phyloP scores from a whole-genome alignment of 2,888 invertebrate species.

The Xylocampa areola region DNA sequence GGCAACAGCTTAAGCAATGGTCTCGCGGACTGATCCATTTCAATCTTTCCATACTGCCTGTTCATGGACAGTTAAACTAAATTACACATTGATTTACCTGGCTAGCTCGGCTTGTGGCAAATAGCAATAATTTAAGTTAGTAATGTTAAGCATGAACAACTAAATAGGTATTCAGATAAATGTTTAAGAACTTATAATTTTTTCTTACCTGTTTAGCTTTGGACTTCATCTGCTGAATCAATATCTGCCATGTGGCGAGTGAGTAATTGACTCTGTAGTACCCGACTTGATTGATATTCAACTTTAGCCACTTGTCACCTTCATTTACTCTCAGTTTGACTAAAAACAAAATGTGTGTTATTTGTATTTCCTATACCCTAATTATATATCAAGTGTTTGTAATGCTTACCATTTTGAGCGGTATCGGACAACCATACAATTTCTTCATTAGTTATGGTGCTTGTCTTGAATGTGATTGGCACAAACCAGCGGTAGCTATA shows the following conservation, averaged over 20 bases:
- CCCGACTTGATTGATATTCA: slow-evolving; percentile 95
- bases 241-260: slow-evolving; percentile 90
- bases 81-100: too few relatives aligned
- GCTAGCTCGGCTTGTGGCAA: too few relatives aligned
- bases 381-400: neutral
- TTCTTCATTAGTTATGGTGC: slow-evolving; percentile 75
- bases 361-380: too few relatives aligned
- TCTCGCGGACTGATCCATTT: too few relatives aligned
- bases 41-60: too few relatives aligned
- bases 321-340: slow-evolving; percentile 85
- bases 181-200: too few relatives aligned
- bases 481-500: slow-evolving; percentile 95
- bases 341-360: slow-evolving; percentile 66
- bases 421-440: slow-evolving; percentile 80
- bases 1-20: too few relatives aligned
- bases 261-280: slow-evolving; percentile 97
- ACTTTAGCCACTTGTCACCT: slow-evolving; percentile 92
- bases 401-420: slow-evolving; percentile 73
- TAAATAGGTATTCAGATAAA: too few relatives aligned
- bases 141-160: too few relatives aligned
- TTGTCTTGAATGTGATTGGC: slow-evolving; percentile 94
- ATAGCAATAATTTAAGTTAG: too few relatives aligned
- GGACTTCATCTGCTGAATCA: slow-evolving; percentile 72
- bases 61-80: too few relatives aligned
- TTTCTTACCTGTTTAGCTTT: slow-evolving; percentile 70